Base-by-base conservation (phyloP, 2,888 invertebrate species). In the Drosophila testacea region DNA sequence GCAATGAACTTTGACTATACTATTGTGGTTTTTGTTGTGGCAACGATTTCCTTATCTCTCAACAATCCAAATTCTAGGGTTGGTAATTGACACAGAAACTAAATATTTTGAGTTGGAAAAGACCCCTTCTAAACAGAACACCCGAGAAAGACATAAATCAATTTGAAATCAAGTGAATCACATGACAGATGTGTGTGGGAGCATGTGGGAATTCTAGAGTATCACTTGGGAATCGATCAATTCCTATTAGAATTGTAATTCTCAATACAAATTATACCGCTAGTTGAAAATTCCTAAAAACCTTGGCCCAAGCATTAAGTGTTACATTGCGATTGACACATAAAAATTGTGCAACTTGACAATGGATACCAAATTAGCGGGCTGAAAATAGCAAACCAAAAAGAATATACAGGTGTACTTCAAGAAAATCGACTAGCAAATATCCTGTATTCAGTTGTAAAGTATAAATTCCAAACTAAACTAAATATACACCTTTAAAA, bases 311-410 rank as follows among this genome's bases (percentile, higher is more conserved):
- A 13, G 11, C 30, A 32, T 36, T 28, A 46, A 56, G 34, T 59
- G 42, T 36, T 57, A 54, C 51, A 62, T 54, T 39, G 38, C 22
- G 39, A 56, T 28, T 16, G 54, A 2, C 34, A 6, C 41, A 41
- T 42, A 50, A 16, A 60, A 61, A 74, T 62, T 66, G 61, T 67
- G 57, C 77, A 74, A 77, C 73, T 74, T 74, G 77, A 74, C 73
- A 74, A 66, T 77, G 77, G 56, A 55, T 72, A 62, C 13, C 36
- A 67, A 75, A 75, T 77, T 73, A 77, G 73, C 54, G 4, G 11
- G 47, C 36, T 62, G 11, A 59, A 77, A 77, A 72, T 60, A 77
- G 51, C 34, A 9, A 59, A 41, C 39, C 22, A 50, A 42, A 50
- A 42, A 52, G 36, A 39, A 32, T 32, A 7, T 22, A 22, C 48